A percentile compares a stretch with the other conserved stretches of the same genome.
Conservation (phyloP, 1,140 invertebrate genomes). For the Pararge aegeria region DNA sequence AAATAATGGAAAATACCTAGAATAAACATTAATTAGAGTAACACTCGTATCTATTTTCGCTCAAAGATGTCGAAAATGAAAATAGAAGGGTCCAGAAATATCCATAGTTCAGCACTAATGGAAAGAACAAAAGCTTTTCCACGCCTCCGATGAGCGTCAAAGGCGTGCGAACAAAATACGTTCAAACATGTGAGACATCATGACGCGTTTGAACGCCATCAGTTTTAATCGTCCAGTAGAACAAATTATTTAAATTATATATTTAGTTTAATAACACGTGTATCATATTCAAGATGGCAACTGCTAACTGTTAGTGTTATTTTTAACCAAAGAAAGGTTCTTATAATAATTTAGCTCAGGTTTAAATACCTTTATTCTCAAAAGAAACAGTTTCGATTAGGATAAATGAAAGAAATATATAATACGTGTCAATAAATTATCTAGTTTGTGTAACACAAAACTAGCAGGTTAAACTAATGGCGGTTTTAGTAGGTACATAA, state of each 20-base stretch:
- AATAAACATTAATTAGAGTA: background rate
- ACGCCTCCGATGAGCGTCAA: conserved; percentile 38
- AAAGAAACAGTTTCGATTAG: too few relatives aligned
- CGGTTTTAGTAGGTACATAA: too few relatives aligned
- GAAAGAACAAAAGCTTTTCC: conserved; percentile 55
- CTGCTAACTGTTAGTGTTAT: too few relatives aligned
- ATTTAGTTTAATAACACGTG: too few relatives aligned
- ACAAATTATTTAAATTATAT: background rate
- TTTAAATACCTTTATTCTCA: too few relatives aligned
- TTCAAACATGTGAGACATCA: conserved; percentile 43
- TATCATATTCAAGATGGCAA: too few relatives aligned
- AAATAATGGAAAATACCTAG: background rate
- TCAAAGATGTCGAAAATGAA: conserved; percentile 11
- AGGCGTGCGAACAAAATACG: conserved; percentile 58
- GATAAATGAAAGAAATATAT: too few relatives aligned
- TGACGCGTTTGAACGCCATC: conserved; percentile 40
- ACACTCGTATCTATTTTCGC: background rate
- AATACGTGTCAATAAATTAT: too few relatives aligned
- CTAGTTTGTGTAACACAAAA: too few relatives aligned
- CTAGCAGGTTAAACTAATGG: too few relatives aligned
- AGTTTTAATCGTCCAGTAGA: background rate
- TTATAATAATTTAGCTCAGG: too few relatives aligned
- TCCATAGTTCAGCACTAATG: conserved; percentile 22
- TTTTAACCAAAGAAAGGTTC: too few relatives aligned
- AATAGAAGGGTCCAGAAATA: conserved; percentile 17